These are phyloP conservation scores for Trypoxylus dichotomus DNA, from an alignment of 1,140 invertebrate species.

Conservation along the genomic window DNA sequence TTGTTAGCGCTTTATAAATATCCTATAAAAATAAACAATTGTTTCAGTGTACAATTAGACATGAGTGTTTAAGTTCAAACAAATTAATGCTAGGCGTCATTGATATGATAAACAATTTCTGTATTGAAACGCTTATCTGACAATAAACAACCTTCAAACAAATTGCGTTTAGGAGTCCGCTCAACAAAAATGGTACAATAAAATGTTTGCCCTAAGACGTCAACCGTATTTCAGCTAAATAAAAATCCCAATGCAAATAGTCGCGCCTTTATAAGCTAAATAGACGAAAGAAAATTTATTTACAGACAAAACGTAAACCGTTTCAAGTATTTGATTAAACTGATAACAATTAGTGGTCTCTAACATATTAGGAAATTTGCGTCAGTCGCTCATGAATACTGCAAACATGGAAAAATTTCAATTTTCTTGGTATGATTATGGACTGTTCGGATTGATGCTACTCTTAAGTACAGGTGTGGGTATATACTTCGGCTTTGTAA, in stretches of 20 bases:
- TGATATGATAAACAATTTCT: too few relatives aligned
- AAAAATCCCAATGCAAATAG: background rate
- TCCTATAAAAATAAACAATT: too few relatives aligned
- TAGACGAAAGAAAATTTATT: background rate
- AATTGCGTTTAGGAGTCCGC: too few relatives aligned
- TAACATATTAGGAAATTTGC: background rate
- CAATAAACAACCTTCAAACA: too few relatives aligned
- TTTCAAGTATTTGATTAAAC: background rate
- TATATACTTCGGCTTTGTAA: constrained; percentile 72
- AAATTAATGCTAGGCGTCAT: too few relatives aligned
- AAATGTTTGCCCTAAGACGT: too few relatives aligned
- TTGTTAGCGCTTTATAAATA: too few relatives aligned
- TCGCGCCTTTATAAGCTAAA: background rate
- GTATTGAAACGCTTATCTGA: too few relatives aligned
- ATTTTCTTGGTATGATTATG: constrained; percentile 52
- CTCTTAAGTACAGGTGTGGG: constrained; percentile 69
- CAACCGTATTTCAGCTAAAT: too few relatives aligned
- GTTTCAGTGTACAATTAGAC: too few relatives aligned
- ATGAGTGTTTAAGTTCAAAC: too few relatives aligned
- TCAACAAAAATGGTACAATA: too few relatives aligned
- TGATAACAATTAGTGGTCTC: background rate
- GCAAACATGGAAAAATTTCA: background rate
- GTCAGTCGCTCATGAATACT: background rate
- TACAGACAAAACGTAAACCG: background rate
- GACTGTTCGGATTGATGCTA: constrained; percentile 65